Base-by-base conservation (phyloP, 2,113 vertebrate genomes). In the Miniopterus natalensis region DNA sequence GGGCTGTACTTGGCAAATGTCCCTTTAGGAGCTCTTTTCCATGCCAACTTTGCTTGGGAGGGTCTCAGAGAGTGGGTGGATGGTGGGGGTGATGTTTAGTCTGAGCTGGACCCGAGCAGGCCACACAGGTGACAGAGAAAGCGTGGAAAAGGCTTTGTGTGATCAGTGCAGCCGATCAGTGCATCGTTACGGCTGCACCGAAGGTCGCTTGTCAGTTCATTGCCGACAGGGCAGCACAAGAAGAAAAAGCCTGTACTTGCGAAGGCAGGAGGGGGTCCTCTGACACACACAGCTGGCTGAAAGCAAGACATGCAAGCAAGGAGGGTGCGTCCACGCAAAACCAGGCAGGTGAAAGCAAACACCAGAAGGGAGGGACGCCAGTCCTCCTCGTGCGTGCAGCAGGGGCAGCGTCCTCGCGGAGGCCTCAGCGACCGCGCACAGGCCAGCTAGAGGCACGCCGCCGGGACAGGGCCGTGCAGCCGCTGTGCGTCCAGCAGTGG, bases 321-420 rank as follows among this genome's bases (percentile, higher is more conserved):
- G 74, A n/a, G 74, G 47, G 31, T 10, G 73, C 12, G 36, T 4
- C 3, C 12, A 27, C 14, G 6, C 12, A 18, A 73, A 87, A 80
- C 0, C 78, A 57, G 59, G 6, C 2, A 68, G 79, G 61, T 2
- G 7, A 20, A 42, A 51, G 3, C 10, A 15, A 36, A 17, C 5
- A 13, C 5, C 2, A 15, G 0, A n/a, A 15, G 5, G 6, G 23
- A 47, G 36, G 79, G 53, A 75, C 73, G 7, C 2, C 55, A 17
- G 18, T 23, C 3, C 1, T 2, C 9, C 8, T 78, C 0, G 2
- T 3, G n/a, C 21, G n/a, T 1, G 10, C n/a, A 8, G 13, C 23
- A 40, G 73, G 40, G 20, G 42, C 21, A 10, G 4, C 1, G 31
- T 6, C 7, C 2, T 25, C 9, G 0, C 0, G 10, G 13, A 21